Percentiles rank a stretch among this genome's conserved stretches.
Conservation (phyloP, 2,797 vertebrate genomes). For the Sebastes steindachneri region DNA sequence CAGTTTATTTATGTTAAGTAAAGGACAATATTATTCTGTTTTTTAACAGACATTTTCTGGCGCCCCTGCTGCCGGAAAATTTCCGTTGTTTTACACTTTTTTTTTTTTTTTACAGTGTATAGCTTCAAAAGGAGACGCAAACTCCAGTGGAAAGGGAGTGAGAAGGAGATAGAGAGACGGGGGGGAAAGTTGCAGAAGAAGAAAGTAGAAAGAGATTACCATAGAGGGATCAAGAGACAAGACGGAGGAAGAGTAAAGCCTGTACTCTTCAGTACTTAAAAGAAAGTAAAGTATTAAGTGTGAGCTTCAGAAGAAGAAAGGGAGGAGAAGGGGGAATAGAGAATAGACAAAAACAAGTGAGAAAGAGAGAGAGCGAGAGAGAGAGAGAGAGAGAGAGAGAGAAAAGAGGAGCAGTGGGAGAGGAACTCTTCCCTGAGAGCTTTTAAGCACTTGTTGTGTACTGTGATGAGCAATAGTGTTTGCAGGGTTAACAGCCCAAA, state of each 20-base stretch:
- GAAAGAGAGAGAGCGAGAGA: neutral
- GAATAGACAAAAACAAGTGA: constrained; percentile 18
- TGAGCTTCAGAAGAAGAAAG: constrained; percentile 6
- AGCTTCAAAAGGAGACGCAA: neutral
- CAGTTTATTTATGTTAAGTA: too few relatives aligned
- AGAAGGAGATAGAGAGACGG: neutral
- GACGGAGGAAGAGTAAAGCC: constrained; percentile 6
- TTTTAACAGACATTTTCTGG: too few relatives aligned
- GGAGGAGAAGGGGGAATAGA: neutral
- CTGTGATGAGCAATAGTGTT: constrained; percentile 64
- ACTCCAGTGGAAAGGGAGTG: neutral
- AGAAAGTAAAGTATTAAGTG: constrained; percentile 31
- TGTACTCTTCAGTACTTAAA: constrained; percentile 6
- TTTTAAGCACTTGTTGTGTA: constrained; percentile 61
- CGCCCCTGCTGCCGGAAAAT: too few relatives aligned
- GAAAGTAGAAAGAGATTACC: constrained; percentile 20
- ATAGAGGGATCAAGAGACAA: constrained; percentile 31
- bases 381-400: neutral
- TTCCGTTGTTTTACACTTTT: too few relatives aligned
- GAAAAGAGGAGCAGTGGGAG: constrained; percentile 17
- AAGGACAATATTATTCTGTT: too few relatives aligned
- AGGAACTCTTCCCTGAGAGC: constrained; percentile 48
- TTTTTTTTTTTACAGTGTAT: too few relatives aligned
- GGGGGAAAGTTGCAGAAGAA: neutral
- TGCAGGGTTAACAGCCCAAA: constrained; percentile 58